Conservation (phyloP, 2,888 invertebrate species). For the Torymus tubicola region DNA sequence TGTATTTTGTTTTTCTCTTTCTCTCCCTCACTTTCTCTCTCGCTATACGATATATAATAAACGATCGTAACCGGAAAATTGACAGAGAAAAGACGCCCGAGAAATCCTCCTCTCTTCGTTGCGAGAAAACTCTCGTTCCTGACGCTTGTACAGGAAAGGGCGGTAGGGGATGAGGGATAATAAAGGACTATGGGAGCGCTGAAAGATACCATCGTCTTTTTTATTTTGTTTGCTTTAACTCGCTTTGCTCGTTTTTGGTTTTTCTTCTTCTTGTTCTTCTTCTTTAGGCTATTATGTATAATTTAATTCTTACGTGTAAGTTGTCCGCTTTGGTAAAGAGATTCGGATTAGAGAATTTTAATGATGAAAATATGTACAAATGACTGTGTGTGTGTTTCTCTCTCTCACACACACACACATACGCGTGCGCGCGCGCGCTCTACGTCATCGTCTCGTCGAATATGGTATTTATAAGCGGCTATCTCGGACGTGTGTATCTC, state of each 20-base stretch:
- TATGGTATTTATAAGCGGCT: conserved; percentile 54
- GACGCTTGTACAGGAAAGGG: background rate
- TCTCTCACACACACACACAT: too few species aligned
- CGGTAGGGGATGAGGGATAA: background rate
- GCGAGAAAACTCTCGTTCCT: background rate
- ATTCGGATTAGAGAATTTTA: conserved; percentile 42
- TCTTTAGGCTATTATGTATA: conserved; percentile 53
- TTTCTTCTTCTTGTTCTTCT: conserved; percentile 50
- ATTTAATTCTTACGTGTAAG: conserved; percentile 36
- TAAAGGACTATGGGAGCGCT: background rate
- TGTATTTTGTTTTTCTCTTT: conserved; percentile 10
- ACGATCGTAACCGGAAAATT: too few species aligned
- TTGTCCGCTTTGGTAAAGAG: conserved; percentile 55
- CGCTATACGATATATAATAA: too few species aligned
- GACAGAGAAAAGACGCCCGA: too few species aligned
- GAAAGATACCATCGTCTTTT: conserved; percentile 18
- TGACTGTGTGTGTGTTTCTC: conserved; percentile 33
- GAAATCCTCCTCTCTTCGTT: too few species aligned
- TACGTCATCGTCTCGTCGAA: conserved; percentile 8
- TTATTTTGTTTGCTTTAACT: conserved; percentile 45
- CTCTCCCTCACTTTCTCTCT: background rate
- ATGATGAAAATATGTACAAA: conserved; percentile 66
- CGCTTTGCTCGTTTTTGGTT: conserved; percentile 39
- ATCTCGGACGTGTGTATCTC: conserved; percentile 23
- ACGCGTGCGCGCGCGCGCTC: conserved; percentile 19